These are phyloP conservation scores for Argya squamiceps DNA, from an alignment of 2,797 vertebrate species.

Conservation along the genomic window DNA sequence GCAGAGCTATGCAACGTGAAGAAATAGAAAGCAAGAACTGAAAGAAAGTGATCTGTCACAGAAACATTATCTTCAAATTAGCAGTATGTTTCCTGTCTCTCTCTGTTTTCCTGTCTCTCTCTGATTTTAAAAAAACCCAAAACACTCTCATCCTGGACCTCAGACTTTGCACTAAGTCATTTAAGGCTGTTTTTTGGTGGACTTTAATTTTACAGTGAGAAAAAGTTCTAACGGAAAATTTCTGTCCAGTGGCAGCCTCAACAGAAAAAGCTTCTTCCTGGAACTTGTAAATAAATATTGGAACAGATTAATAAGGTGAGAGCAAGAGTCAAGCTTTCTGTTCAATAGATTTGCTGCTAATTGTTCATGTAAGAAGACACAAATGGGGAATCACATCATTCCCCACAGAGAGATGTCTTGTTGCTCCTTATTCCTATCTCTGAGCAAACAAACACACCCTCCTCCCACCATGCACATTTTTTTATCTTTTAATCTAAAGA, in stretches of 20 bases:
- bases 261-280: not conserved
- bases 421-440: not conserved
- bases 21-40: not conserved
- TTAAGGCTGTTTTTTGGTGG: not conserved
- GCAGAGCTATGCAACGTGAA: not conserved
- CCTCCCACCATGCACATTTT: not conserved
- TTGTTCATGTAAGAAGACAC: not conserved
- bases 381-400: not conserved
- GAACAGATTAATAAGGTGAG: not conserved
- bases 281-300: not conserved
- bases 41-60: not conserved
- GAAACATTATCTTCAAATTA: not conserved
- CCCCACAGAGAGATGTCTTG: not conserved
- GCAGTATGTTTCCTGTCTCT: not conserved
- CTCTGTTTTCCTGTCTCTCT: not conserved
- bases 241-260: not conserved
- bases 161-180: not conserved
- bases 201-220: not conserved
- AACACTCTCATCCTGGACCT: not conserved
- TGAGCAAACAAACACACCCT: not conserved
- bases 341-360: not conserved
- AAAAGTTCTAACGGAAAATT: not conserved
- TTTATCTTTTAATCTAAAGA: not conserved
- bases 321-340: not conserved
- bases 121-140: not conserved